Evolutionary conservation across 2,113 vertebrate species (phyloP), one percentile per base, ranked within the genome.

Genomic region (Vidua macroura): DNA sequence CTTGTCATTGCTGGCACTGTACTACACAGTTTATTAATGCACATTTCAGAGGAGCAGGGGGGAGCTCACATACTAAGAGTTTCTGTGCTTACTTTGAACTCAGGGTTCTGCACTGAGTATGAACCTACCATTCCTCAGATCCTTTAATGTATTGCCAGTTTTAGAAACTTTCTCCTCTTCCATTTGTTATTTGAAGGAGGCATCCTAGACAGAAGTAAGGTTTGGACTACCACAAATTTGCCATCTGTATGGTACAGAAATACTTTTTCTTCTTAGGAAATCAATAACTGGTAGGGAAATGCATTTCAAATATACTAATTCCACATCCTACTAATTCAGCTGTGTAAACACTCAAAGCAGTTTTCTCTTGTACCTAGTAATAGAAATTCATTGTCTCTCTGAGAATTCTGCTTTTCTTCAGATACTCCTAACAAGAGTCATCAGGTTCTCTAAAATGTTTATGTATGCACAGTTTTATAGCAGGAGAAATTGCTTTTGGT

Each of bases 351-450:
- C 31, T 67, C 74, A 88, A 80, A 88, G 62, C 35, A 41, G 53
- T 68, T 86, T 73, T 63, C 86, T 83, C 62, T 37, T 73, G 53
- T 82, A 41, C 10, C 49, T 69, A 70, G 48, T 68, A 88, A 76
- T 2, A 93, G 46, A 88, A 96, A 88, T 72, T 90, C 49, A 92
- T 55, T 85, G 41, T 72, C 39, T 91, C 66, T 56, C 53, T 83
- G 80, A 95, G 83, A 82, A 92, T 77, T 88, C 63, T 80, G 27
- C 37, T 72, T 69, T 86, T 64, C 68, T 79, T 88, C 60, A 86
- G 68, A 88, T 77, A 88, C 15, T 90, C 31, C 68, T 86, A 70
- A 58, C 67, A 93, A 80, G 44, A 91, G 28, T 58, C 46, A 78
- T 46, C 46, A 81, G 28, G 27, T 64, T 92, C 49, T 64, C 58